These are phyloP conservation scores for Mus spicilegus DNA, from an alignment of 2,113 vertebrate species.

Conservation along the genomic window DNA sequence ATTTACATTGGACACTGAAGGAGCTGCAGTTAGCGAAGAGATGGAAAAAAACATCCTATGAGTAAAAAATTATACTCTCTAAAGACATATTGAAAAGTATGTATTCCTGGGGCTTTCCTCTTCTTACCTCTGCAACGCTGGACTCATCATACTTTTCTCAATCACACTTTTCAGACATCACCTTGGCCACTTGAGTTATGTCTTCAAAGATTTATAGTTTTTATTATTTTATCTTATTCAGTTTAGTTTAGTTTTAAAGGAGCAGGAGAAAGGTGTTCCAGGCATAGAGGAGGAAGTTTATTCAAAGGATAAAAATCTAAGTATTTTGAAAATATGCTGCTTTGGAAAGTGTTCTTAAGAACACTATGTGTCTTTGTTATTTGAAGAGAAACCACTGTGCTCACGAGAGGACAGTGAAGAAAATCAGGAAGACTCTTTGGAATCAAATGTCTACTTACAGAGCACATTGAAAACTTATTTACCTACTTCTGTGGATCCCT, in stretches of 20 bases:
- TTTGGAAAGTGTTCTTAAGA: not conserved
- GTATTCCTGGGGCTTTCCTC: not conserved
- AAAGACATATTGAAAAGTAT: not conserved
- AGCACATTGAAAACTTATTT: not conserved
- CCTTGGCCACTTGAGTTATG: not conserved
- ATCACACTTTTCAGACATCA: not conserved
- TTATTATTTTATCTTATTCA: not conserved
- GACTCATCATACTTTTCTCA: not conserved
- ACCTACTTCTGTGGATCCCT: not conserved
- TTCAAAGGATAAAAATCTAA: not conserved
- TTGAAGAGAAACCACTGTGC: not conserved
- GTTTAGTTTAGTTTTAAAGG: not conserved
- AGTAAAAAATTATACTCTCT: not conserved
- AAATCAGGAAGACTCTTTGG: not conserved
- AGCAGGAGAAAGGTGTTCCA: not conserved
- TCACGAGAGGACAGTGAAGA: not conserved
- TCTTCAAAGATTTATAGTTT: not conserved
- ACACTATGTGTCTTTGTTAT: not conserved
- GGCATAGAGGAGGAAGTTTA: not conserved
- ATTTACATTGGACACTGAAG: not conserved
- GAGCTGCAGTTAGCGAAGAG: not conserved
- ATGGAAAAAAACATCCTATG: not conserved
- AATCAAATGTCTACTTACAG: not conserved
- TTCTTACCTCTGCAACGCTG: not conserved
- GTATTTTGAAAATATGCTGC: not conserved